Base-by-base conservation (phyloP, 1,140 invertebrate species). In the Pogonomyrmex barbatus region DNA sequence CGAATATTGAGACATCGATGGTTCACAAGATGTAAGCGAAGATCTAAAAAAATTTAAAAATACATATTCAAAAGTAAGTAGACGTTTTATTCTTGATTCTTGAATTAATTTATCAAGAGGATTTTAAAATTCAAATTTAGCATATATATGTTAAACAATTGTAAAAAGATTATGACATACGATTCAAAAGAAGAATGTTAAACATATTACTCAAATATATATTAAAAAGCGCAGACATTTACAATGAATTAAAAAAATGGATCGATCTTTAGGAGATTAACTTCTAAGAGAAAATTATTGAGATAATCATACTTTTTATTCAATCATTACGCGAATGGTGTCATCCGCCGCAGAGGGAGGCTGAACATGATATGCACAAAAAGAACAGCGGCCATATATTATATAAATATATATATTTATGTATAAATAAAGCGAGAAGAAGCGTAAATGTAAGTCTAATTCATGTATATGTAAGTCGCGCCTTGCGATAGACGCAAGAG, bases 341-440 rank as follows among this genome's bases (percentile, higher is more conserved):
- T 39, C 47, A 60, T 54, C 42, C 75, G 56, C 17, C 50, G 71
- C 78, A 78, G 82, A 68, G 79, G 67, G 73, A 33, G 77, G 52
- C 68, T 73, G 77, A 87, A 89, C 86, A 81, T 88, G 86, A 85
- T 87, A 85, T 85, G 52, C 81, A 78, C 50, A 52, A 89, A 85
- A 52, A 89, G 79, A 68, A 73, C 60, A 87, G 88, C 81, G 89
- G 87, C 87, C 89, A 91, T 91, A 92, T 85, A 90, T 88, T 62
- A 88, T 91, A 81, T 82, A 86, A 45, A 87, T 67, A 75, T 79
- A 85, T 90, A 81, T 89, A 81, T 91, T 84, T 88, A 91, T 90
- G 90, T 90, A 87, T 87, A 91, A 79, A 78, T 88, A 36, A 71
- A 65, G 39, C 24, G 36, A 79, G 14, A 54, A 12, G 36, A n/a